Evolutionary conservation across 2,888 invertebrate genomes (phyloP).

Genomic region (Cyclophora albipunctata): DNA sequence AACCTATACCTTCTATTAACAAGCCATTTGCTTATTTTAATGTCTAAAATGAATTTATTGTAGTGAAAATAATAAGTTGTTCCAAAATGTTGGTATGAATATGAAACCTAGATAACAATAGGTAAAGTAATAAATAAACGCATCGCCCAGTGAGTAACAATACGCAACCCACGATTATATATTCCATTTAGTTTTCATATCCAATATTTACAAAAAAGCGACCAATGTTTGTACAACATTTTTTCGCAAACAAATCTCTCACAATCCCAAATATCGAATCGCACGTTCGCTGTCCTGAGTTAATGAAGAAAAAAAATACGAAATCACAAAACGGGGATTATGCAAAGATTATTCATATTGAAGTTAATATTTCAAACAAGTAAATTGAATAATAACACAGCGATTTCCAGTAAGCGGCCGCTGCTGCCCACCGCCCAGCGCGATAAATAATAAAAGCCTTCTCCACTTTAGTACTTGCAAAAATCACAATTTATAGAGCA

Average conservation of each 20-base stretch:
- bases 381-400: conserved; percentile 71
- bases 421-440: conserved; percentile 54
- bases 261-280: conserved; percentile 8
- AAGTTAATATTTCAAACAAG: conserved; percentile 63
- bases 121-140: no score
- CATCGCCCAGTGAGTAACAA: no score
- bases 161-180: conserved; percentile 5
- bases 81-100: no score
- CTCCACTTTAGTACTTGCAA: conserved; percentile 76
- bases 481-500: conserved; percentile 76
- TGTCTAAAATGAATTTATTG: no score
- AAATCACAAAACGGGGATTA: conserved; percentile 24
- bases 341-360: conserved; percentile 38
- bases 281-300: conserved; percentile 6
- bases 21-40: no score
- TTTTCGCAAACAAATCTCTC: conserved; percentile 1
- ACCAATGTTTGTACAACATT: conserved; percentile 11
- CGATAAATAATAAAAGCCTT: conserved; percentile 75
- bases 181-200: conserved; percentile 7
- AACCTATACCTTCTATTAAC: no score
- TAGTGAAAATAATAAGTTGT: no score
- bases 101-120: no score
- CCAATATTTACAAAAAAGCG: conserved; percentile 7
- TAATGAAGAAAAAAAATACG: conserved; percentile 16
- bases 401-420: conserved; percentile 65